A percentile compares a stretch with the other conserved stretches of the same genome.
Evolutionary conservation across 2,888 invertebrate species (phyloP).

Genomic region (Plebejus anna): DNA sequence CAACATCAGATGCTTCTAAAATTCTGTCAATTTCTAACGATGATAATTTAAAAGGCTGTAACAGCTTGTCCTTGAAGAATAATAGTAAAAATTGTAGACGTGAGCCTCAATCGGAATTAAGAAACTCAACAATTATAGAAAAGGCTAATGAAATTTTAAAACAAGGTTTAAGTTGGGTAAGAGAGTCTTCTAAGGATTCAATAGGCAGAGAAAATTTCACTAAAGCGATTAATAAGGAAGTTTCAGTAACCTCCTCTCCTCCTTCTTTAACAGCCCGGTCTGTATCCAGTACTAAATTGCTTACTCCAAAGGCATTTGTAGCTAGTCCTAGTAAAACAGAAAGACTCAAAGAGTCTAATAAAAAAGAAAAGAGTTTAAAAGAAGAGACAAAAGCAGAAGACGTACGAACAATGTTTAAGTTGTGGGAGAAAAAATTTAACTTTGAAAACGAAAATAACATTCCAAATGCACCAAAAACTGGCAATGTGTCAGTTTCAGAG

Average conservation of each 20-base stretch:
- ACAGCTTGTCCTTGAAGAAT: constrained; percentile 50
- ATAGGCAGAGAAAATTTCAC: constrained; percentile 42
- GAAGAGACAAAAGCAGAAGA: constrained; percentile 46
- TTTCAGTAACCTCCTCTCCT: constrained; percentile 60
- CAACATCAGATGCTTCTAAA: constrained; percentile 49
- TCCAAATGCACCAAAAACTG: constrained; percentile 38
- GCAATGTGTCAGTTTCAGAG: constrained; percentile 33
- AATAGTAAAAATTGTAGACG: constrained; percentile 45
- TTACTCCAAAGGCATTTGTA: constrained; percentile 42
- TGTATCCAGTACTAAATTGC: constrained; percentile 50
- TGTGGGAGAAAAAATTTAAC: constrained; percentile 64
- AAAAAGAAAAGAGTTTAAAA: constrained; percentile 42
- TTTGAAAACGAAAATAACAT: constrained; percentile 46
- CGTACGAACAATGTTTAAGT: constrained; percentile 62
- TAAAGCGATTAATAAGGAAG: constrained; percentile 51
- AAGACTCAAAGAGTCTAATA: constrained; percentile 37
- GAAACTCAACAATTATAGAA: constrained; percentile 55
- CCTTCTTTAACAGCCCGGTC: constrained; percentile 60
- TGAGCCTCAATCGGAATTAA: constrained; percentile 45
- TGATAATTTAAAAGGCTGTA: constrained; percentile 59
- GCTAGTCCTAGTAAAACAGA: constrained; percentile 33
- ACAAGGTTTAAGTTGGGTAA: constrained; percentile 51
- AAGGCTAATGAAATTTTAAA: constrained; percentile 59
- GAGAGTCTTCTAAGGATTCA: constrained; percentile 46
- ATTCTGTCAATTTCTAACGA: constrained; percentile 53